phyloP scores from a whole-genome alignment of 2,797 vertebrate species.

The Bovichtus variegatus region DNA sequence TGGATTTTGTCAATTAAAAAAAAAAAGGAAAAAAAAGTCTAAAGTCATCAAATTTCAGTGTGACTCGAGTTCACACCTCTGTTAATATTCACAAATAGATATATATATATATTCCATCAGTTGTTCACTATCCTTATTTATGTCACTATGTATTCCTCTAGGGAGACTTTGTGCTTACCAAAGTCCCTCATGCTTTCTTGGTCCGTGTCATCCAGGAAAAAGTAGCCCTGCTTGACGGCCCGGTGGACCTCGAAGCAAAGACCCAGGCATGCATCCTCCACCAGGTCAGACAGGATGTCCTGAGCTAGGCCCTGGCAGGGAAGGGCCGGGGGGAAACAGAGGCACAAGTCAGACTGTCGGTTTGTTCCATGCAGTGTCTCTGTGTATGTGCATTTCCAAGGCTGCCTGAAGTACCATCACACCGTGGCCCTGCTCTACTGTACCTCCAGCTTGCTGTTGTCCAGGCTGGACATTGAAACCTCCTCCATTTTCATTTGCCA shows the following conservation, averaged over 20 bases:
- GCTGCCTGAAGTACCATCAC: neutral
- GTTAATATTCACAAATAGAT: no score
- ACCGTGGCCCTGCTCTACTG: neutral
- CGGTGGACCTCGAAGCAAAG: constrained; percentile 98
- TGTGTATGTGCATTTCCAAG: constrained; percentile 5
- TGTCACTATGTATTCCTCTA: no score
- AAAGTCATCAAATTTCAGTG: no score
- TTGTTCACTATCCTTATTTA: no score
- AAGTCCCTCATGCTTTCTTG: constrained; percentile 99
- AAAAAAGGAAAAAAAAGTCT: no score
- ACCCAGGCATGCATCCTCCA: constrained; percentile 98
- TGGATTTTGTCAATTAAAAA: no score
- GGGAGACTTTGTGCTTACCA: constrained; percentile 81
- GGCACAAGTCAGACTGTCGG: constrained; percentile 17
- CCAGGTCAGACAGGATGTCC: constrained; percentile 97
- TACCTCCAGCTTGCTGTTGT: constrained; percentile 98
- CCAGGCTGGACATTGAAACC: constrained; percentile 98
- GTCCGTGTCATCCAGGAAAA: constrained; percentile 97
- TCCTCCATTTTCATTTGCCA: constrained; percentile 99
- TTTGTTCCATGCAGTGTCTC: neutral
- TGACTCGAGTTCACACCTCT: no score
- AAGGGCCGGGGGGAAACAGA: neutral
- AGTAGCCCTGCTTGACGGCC: constrained; percentile 97
- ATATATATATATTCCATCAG: no score
- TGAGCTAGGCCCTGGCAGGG: constrained; percentile 92